phyloP scores from a whole-genome alignment of 2,797 vertebrate species.

The Falco naumanni region DNA sequence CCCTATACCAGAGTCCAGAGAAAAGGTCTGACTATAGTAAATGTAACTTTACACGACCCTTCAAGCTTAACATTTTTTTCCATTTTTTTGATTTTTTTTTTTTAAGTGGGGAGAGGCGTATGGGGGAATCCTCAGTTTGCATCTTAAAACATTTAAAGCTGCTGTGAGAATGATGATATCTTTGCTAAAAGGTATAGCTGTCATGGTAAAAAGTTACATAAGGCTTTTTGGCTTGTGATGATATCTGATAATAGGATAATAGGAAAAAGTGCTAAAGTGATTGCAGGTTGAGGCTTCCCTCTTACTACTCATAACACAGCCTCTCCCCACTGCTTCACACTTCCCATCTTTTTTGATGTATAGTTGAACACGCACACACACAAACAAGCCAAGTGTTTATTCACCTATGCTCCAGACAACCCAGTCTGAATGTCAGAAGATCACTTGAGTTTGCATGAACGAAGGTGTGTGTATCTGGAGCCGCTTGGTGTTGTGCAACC shows the following conservation, averaged over 20 bases:
- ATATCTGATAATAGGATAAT: not conserved
- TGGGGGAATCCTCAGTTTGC: rapidly evolving
- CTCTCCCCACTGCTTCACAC: not conserved
- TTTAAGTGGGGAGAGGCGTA: not conserved
- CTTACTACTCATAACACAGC: not conserved
- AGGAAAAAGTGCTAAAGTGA: not conserved
- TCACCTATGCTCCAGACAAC: not conserved
- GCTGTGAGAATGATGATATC: not conserved
- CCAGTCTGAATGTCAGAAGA: not conserved
- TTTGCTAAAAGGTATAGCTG: not conserved
- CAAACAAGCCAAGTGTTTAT: not conserved
- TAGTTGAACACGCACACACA: not conserved
- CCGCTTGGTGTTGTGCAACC: not conserved
- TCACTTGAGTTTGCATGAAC: not conserved
- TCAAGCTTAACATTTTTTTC: not conserved
- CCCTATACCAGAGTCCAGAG: not conserved
- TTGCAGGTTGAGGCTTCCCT: not conserved
- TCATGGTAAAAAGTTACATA: not conserved
- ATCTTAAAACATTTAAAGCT: not conserved
- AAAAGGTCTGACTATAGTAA: not conserved
- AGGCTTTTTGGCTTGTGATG: not conserved
- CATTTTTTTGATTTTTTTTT: not conserved
- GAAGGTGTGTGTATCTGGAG: not conserved
- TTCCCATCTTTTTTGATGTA: not conserved
- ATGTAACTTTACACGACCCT: not conserved